phyloP scores from a whole-genome alignment of 1,140 invertebrate species.

The Probaryconus sp. region DNA sequence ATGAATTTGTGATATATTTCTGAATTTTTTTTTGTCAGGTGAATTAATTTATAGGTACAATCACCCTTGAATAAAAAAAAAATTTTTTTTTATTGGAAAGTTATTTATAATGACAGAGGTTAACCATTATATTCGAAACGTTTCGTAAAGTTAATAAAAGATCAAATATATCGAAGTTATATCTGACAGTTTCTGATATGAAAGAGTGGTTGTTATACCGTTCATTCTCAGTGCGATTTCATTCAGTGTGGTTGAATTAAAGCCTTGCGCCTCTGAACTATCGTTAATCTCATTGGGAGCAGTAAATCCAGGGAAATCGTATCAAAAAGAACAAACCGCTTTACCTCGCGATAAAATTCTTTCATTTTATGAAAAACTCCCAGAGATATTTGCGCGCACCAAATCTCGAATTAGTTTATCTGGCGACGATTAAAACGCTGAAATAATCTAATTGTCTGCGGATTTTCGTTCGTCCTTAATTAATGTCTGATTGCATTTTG shows the following conservation, averaged over 20 bases:
- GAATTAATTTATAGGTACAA: too few relatives aligned
- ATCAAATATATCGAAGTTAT: constrained; percentile 24
- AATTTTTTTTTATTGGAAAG: too few relatives aligned
- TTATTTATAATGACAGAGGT: too few relatives aligned
- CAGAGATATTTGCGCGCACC: constrained; percentile 6
- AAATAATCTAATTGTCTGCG: neutral
- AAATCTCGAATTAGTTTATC: constrained; percentile 12
- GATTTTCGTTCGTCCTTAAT: constrained; percentile 6
- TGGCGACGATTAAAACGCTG: neutral
- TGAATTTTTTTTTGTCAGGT: too few relatives aligned
- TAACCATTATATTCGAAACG: too few relatives aligned
- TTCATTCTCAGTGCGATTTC: constrained; percentile 23
- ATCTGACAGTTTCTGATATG: constrained; percentile 15
- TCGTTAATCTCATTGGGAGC: constrained; percentile 30
- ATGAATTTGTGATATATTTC: too few relatives aligned
- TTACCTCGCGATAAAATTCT: constrained; percentile 11
- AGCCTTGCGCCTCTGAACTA: constrained; percentile 8
- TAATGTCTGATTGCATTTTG: too few relatives aligned
- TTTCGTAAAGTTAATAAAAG: constrained; percentile 9
- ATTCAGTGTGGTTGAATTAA: constrained; percentile 24
- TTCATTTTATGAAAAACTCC: constrained; percentile 19
- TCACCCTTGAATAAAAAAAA: too few relatives aligned
- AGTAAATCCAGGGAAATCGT: constrained; percentile 31
- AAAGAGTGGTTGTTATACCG: neutral
- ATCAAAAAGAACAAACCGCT: constrained; percentile 35